Conservation (phyloP, 2,888 invertebrate genomes). For the Elysia crispata region DNA sequence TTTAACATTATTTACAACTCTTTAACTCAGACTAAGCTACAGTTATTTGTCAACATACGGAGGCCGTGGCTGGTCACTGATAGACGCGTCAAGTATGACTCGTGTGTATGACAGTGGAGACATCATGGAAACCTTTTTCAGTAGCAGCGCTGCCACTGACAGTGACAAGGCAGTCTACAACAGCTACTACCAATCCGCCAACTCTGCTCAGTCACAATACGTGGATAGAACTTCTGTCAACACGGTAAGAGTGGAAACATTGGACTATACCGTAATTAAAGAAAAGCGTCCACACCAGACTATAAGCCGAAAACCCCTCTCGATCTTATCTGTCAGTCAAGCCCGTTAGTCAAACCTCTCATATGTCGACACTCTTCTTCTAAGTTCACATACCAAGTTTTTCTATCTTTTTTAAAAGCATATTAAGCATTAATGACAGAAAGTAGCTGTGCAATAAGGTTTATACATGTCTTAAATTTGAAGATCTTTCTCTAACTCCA, state of each 20-base stretch:
- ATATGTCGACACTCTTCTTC: no score
- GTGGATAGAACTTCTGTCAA: slow-evolving; percentile 25
- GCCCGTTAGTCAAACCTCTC: no score
- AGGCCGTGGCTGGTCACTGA: slow-evolving; percentile 40
- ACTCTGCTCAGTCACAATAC: not conserved
- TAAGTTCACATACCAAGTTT: no score
- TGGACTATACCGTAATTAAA: no score
- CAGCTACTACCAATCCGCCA: slow-evolving; percentile 5
- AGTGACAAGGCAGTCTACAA: slow-evolving; percentile 37
- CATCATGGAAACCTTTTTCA: slow-evolving; percentile 33
- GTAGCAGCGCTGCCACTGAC: not conserved
- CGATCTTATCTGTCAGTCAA: no score
- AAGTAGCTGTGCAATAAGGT: no score
- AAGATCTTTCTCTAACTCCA: not conserved
- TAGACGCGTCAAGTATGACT: slow-evolving; percentile 25
- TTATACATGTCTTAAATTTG: no score
- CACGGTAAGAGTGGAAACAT: not conserved
- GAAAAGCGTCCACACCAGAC: no score
- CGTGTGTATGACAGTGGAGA: slow-evolving; percentile 46
- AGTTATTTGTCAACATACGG: slow-evolving; percentile 38
- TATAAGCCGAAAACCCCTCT: no score
- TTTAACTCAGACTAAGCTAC: slow-evolving; percentile 24
- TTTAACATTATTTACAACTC: no score
- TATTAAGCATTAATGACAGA: no score
- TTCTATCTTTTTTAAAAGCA: no score